Conservation (phyloP, 2,113 vertebrate genomes). For the Cryptotis parvus region DNA sequence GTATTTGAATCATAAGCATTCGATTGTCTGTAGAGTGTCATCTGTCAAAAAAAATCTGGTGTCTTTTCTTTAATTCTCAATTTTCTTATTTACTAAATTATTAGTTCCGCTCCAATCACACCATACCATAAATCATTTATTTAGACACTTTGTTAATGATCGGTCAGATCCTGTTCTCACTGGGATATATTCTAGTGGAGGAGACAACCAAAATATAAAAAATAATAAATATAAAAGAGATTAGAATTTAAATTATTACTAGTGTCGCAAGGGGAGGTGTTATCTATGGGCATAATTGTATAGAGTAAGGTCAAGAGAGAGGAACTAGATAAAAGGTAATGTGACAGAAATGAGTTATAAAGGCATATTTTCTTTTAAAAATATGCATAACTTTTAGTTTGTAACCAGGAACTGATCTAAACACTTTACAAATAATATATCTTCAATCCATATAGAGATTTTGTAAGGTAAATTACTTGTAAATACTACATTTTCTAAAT, state of each 20-base stretch:
- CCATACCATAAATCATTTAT: neutral
- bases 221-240: neutral
- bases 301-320: neutral
- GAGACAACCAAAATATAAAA: neutral
- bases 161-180: neutral
- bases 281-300: neutral
- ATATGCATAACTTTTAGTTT: neutral
- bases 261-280: neutral
- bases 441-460: neutral
- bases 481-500: slow-evolving; percentile 1
- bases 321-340: neutral
- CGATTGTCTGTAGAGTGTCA: neutral
- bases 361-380: neutral
- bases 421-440: neutral
- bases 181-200: neutral
- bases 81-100: neutral
- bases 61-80: neutral
- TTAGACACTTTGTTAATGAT: neutral
- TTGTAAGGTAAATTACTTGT: neutral
- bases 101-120: neutral
- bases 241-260: neutral
- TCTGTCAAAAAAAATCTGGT: neutral
- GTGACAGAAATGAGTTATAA: neutral
- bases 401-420: neutral
- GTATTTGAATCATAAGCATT: neutral